A percentile compares a stretch with the other conserved stretches of the same genome.
Evolutionary conservation across 2,888 invertebrate genomes (phyloP).

Genomic region (Heliconius sara): DNA sequence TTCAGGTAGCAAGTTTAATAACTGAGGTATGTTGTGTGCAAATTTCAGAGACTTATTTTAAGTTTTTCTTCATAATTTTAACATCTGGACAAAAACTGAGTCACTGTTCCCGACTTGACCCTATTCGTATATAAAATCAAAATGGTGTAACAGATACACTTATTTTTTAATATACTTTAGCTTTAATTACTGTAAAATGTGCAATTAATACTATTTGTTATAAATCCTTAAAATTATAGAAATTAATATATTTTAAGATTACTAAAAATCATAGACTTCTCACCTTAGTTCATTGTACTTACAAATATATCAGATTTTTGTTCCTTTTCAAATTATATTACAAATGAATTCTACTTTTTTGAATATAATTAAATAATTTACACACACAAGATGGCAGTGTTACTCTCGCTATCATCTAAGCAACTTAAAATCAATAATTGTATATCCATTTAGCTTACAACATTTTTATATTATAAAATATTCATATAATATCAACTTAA

Average conservation of each 20-base stretch:
- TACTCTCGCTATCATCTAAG: not conserved
- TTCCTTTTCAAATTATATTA: not conserved
- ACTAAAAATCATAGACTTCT: constrained; percentile 4
- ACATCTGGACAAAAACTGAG: no score
- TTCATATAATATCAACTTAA: not conserved
- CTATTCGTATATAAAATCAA: constrained; percentile 18
- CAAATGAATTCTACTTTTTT: not conserved
- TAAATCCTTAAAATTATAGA: constrained; percentile 2
- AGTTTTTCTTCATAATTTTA: no score
- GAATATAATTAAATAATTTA: constrained; percentile 27
- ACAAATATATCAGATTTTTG: not conserved
- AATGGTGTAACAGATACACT: not conserved
- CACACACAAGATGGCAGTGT: constrained; percentile 26
- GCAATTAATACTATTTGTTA: constrained; percentile 4
- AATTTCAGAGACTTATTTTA: no score
- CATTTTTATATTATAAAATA: not conserved
- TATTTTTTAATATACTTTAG: not conserved
- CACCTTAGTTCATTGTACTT: not conserved
- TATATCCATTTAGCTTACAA: not conserved
- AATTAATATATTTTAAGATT: not conserved
- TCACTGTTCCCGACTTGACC: no score
- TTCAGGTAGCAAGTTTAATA: no score
- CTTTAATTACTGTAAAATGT: not conserved
- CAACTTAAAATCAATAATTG: not conserved
- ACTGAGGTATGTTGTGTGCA: no score